phyloP scores from a whole-genome alignment of 2,888 invertebrate genomes.

The Xestia c-nigrum region DNA sequence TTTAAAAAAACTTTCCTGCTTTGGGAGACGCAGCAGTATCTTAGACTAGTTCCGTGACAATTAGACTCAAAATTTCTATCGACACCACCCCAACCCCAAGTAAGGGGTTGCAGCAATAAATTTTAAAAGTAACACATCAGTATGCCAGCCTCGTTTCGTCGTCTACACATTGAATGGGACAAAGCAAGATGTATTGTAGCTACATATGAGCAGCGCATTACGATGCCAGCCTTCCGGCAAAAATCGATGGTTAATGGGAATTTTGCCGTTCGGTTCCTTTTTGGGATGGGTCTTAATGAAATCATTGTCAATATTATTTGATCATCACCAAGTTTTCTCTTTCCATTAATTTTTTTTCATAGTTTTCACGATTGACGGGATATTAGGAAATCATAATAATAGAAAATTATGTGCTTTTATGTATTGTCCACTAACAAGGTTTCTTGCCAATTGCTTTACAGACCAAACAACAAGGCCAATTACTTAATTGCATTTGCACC shows the following conservation, averaged over 20 bases:
- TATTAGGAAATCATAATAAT: no score
- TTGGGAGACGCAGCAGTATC: background rate
- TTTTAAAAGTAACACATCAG: constrained; percentile 88
- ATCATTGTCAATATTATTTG: background rate
- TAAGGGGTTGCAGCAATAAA: constrained; percentile 82
- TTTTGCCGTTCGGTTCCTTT: constrained; percentile 34
- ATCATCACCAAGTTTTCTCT: background rate
- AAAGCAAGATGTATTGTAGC: constrained; percentile 87
- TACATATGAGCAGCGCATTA: constrained; percentile 75
- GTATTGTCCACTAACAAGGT: background rate
- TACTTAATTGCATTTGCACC: constrained; percentile 40
- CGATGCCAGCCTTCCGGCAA: constrained; percentile 68
- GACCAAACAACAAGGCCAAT: constrained; percentile 21
- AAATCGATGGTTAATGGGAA: constrained; percentile 65
- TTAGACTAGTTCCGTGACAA: background rate
- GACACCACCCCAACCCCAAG: constrained; percentile 67
- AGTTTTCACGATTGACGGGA: background rate
- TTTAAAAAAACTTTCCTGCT: background rate
- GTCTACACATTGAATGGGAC: constrained; percentile 84
- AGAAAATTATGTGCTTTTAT: background rate
- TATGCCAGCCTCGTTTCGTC: constrained; percentile 84
- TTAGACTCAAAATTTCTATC: constrained; percentile 48
- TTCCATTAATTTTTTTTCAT: background rate
- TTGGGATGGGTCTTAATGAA: background rate
- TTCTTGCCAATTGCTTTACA: background rate